phyloP scores from a whole-genome alignment of 2,797 vertebrate species.

The Percopsis omiscomaycus region DNA sequence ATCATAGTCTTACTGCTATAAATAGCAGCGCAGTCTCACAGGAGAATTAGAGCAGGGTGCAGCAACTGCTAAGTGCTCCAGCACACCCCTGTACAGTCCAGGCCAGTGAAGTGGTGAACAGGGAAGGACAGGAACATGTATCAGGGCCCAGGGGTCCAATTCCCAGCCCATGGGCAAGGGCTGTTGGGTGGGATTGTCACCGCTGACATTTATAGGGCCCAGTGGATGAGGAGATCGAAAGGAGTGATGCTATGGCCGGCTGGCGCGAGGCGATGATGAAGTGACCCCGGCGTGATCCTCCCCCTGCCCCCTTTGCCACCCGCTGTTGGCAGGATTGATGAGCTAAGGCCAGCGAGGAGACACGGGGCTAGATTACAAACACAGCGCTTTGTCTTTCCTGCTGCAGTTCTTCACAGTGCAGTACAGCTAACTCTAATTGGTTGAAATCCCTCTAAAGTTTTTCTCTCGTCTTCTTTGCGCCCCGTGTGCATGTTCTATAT shows the following conservation, averaged over 20 bases:
- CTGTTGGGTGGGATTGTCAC: conserved; percentile 28
- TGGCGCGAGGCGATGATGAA: conserved; percentile 60
- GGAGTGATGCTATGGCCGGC: conserved; percentile 40
- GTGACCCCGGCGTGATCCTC: conserved; percentile 52
- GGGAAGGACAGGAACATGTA: conserved; percentile 60
- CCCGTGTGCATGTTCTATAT: conserved; percentile 36
- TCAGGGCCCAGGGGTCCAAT: conserved; percentile 50
- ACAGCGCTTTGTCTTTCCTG: conserved; percentile 71
- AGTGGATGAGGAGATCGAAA: conserved; percentile 41
- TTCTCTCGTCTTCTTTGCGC: conserved; percentile 53
- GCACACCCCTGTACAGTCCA: conserved; percentile 33
- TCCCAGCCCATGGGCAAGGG: conserved; percentile 33
- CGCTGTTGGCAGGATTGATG: conserved; percentile 75
- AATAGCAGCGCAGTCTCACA: conserved; percentile 27
- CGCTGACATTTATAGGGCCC: conserved; percentile 57
- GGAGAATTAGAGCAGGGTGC: conserved; percentile 17
- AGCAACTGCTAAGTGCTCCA: conserved; percentile 34
- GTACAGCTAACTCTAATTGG: conserved; percentile 71
- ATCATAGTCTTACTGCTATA: conserved; percentile 12
- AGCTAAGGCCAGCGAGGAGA: conserved; percentile 60
- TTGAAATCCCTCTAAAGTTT: conserved; percentile 65
- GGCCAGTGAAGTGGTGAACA: conserved; percentile 46
- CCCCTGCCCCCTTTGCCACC: conserved; percentile 56
- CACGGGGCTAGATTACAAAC: conserved; percentile 77
- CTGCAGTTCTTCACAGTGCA: conserved; percentile 63